These are phyloP conservation scores for Drosophila buzzatii DNA, from an alignment of 2,888 invertebrate species.

Conservation along the genomic window DNA sequence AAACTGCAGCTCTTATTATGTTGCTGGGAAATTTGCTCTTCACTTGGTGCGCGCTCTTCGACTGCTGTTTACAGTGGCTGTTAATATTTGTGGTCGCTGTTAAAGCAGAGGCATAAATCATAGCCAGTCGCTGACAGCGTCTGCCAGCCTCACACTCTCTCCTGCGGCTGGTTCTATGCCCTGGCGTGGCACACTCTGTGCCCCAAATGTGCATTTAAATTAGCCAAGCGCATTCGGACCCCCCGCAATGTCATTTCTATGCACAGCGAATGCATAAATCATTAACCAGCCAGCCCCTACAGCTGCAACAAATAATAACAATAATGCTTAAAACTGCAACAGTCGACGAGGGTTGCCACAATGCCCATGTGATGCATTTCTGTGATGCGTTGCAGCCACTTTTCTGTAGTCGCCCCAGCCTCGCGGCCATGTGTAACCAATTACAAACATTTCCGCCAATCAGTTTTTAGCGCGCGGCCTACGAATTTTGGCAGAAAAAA, in stretches of 20 bases:
- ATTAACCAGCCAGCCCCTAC: slow-evolving; percentile 68
- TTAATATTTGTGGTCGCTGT: background rate
- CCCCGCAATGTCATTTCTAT: slow-evolving; percentile 69
- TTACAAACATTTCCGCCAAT: slow-evolving; percentile 74
- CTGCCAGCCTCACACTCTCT: slow-evolving; percentile 13
- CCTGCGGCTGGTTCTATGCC: background rate
- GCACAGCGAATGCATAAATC: slow-evolving; percentile 76
- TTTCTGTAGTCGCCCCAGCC: background rate
- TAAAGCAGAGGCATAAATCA: slow-evolving; percentile 59
- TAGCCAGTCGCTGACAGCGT: slow-evolving; percentile 54
- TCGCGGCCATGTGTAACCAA: slow-evolving; percentile 62
- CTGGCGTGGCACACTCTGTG: slow-evolving; percentile 28
- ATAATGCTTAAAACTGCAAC: slow-evolving; percentile 73
- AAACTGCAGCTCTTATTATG: slow-evolving; percentile 4
- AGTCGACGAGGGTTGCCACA: slow-evolving; percentile 65
- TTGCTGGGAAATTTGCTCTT: slow-evolving; percentile 54
- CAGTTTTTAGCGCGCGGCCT: slow-evolving; percentile 65
- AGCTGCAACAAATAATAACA: slow-evolving; percentile 71
- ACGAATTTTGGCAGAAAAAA: slow-evolving; percentile 16
- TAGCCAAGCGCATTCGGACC: slow-evolving; percentile 46
- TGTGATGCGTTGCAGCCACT: slow-evolving; percentile 19
- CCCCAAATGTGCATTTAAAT: slow-evolving; percentile 79
- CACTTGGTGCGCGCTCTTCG: slow-evolving; percentile 9
- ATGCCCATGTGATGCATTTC: slow-evolving; percentile 64
- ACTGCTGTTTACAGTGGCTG: slow-evolving; percentile 12